These are phyloP conservation scores for Heliconius hermathena DNA, from an alignment of 1,140 invertebrate genomes.

Conservation along the genomic window DNA sequence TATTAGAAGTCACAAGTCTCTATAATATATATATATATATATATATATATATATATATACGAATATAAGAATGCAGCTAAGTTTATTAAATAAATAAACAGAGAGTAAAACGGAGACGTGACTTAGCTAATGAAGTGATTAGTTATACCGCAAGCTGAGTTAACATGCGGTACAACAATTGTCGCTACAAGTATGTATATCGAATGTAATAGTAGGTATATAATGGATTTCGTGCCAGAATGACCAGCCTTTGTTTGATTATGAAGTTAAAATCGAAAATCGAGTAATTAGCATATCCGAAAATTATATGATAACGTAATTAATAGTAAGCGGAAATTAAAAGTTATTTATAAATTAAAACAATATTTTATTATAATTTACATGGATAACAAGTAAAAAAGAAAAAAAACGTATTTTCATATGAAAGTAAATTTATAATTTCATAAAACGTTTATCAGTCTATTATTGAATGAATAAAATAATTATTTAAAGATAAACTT, in stretches of 20 bases:
- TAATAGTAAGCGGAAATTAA: neutral
- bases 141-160: neutral
- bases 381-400: too few species aligned
- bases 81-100: neutral
- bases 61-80: too few species aligned
- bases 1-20: too few species aligned
- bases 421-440: too few species aligned
- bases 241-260: neutral
- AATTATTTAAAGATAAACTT: too few species aligned
- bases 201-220: neutral
- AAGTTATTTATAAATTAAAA: too few species aligned
- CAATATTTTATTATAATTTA: too few species aligned
- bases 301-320: neutral
- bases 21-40: too few species aligned
- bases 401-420: too few species aligned
- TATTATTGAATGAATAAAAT: too few species aligned
- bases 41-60: too few species aligned
- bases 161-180: neutral
- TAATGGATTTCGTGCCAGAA: neutral
- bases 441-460: too few species aligned
- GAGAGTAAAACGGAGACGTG: neutral
- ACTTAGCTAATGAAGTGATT: conserved; percentile 1
- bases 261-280: neutral
- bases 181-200: neutral
- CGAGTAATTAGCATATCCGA: neutral